Percentiles rank a stretch among this genome's conserved stretches.
phyloP scores from a whole-genome alignment of 2,888 invertebrate genomes.

The Thelaira solivaga region DNA sequence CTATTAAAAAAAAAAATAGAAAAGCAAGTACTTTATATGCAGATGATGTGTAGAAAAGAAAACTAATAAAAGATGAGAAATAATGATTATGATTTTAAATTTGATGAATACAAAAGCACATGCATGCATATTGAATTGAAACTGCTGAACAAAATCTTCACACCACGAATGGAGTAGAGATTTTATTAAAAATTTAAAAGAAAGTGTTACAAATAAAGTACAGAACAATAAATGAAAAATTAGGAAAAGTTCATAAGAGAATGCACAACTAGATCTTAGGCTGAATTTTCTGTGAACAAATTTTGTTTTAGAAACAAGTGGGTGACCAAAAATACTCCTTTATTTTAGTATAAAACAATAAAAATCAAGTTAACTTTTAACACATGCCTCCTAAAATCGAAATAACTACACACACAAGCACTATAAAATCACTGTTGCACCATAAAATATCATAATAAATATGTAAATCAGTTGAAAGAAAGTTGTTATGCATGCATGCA shows the following conservation, averaged over 20 bases:
- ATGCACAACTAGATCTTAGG: no score
- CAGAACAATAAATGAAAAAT: no score
- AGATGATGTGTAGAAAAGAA: slow-evolving; percentile 48
- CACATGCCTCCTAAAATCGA: neutral
- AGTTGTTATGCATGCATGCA: slow-evolving; percentile 1
- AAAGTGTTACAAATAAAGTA: neutral
- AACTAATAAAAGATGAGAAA: slow-evolving; percentile 48
- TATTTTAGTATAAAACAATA: no score
- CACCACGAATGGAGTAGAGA: neutral
- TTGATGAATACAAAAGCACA: slow-evolving; percentile 13
- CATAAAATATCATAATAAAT: slow-evolving; percentile 53
- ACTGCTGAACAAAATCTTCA: neutral
- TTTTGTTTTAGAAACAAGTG: no score
- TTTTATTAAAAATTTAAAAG: neutral
- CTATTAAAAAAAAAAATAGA: neutral
- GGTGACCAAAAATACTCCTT: no score
- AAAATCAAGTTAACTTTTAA: neutral
- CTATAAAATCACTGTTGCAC: slow-evolving; percentile 48
- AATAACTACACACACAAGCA: slow-evolving; percentile 7
- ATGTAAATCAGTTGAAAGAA: slow-evolving; percentile 51
- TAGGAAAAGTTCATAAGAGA: no score
- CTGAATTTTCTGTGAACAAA: no score
- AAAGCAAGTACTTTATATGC: slow-evolving; percentile 63
- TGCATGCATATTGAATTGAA: neutral
- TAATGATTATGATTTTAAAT: slow-evolving; percentile 55